Evolutionary conservation across 2,797 vertebrate species (phyloP).

Genomic region (Melanotaenia pygmaea): DNA sequence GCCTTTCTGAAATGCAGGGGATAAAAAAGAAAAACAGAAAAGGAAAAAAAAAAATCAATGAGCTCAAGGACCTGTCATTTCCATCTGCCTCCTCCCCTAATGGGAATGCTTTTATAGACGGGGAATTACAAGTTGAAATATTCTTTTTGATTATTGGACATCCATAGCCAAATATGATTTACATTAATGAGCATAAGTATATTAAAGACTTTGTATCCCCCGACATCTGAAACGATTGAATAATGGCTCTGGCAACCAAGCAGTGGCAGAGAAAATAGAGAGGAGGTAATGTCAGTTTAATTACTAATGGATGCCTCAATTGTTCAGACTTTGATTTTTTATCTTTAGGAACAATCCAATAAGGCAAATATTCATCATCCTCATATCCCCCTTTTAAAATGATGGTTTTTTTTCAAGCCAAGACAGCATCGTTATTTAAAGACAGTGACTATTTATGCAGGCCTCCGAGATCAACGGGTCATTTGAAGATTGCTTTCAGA

Average conservation of each 20-base stretch:
- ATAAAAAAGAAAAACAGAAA: slow-evolving; percentile 32
- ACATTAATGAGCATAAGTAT: slow-evolving; percentile 89
- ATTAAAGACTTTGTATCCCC: slow-evolving; percentile 87
- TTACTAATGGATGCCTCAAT: slow-evolving; percentile 86
- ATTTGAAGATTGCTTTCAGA: slow-evolving; percentile 80
- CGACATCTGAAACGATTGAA: slow-evolving; percentile 84
- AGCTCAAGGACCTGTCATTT: slow-evolving; percentile 82
- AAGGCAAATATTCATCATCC: slow-evolving; percentile 85
- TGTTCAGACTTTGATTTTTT: slow-evolving; percentile 84
- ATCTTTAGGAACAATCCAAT: slow-evolving; percentile 83
- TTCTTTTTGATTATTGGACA: slow-evolving; percentile 90
- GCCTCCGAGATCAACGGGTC: slow-evolving; percentile 71
- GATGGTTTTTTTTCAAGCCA: slow-evolving; percentile 72
- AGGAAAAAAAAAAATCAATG: slow-evolving; percentile 80
- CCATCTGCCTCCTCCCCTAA: slow-evolving; percentile 81
- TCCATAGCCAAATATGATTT: slow-evolving; percentile 91
- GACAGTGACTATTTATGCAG: slow-evolving; percentile 71
- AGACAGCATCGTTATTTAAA: slow-evolving; percentile 72
- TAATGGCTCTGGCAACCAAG: slow-evolving; percentile 81
- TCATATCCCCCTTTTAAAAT: slow-evolving; percentile 77
- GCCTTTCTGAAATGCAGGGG: slow-evolving; percentile 78
- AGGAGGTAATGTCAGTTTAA: slow-evolving; percentile 85
- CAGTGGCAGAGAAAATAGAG: slow-evolving; percentile 68
- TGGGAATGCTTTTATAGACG: slow-evolving; percentile 82
- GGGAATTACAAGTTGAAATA: slow-evolving; percentile 85